Percentiles rank a stretch among this genome's conserved stretches.
Conservation (phyloP, 1,140 invertebrate species). For the Lycorma delicatula region DNA sequence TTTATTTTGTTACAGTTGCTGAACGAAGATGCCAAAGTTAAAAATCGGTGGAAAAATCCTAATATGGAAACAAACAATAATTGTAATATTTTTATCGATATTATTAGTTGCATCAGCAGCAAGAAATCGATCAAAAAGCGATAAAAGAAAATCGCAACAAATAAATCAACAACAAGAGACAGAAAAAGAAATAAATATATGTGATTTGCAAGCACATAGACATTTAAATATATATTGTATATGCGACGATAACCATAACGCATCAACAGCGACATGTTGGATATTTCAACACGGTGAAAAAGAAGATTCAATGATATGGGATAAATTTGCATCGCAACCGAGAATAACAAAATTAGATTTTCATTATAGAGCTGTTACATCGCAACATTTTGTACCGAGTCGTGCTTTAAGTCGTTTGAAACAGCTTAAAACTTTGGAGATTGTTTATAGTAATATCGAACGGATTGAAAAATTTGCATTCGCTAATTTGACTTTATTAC, state of each 20-base stretch:
- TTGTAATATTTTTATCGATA: not conserved
- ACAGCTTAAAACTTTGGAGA: slow-evolving; percentile 51
- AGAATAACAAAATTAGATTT: slow-evolving; percentile 57
- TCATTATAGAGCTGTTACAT: slow-evolving; percentile 53
- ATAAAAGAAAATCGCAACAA: not conserved
- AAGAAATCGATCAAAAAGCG: not conserved
- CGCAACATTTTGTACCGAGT: slow-evolving; percentile 57
- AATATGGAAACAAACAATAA: not conserved
- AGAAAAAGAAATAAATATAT: slow-evolving; percentile 36
- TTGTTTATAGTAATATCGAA: slow-evolving; percentile 60
- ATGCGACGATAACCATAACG: slow-evolving; percentile 37
- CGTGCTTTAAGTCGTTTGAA: slow-evolving; percentile 53
- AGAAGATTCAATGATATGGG: slow-evolving; percentile 55
- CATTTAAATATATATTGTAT: slow-evolving; percentile 40
- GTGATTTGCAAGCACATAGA: slow-evolving; percentile 34
- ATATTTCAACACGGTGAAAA: slow-evolving; percentile 53
- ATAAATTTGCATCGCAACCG: slow-evolving; percentile 53
- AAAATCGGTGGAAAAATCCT: too few species aligned
- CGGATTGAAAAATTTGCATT: slow-evolving; percentile 57
- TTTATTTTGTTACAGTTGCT: too few species aligned
- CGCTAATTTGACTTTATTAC: slow-evolving; percentile 55
- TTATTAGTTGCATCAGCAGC: not conserved
- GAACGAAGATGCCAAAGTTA: too few species aligned
- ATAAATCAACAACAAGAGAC: not conserved
- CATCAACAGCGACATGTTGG: slow-evolving; percentile 47